Base-by-base conservation (phyloP, 2,113 vertebrate genomes). In the Athene noctua region DNA sequence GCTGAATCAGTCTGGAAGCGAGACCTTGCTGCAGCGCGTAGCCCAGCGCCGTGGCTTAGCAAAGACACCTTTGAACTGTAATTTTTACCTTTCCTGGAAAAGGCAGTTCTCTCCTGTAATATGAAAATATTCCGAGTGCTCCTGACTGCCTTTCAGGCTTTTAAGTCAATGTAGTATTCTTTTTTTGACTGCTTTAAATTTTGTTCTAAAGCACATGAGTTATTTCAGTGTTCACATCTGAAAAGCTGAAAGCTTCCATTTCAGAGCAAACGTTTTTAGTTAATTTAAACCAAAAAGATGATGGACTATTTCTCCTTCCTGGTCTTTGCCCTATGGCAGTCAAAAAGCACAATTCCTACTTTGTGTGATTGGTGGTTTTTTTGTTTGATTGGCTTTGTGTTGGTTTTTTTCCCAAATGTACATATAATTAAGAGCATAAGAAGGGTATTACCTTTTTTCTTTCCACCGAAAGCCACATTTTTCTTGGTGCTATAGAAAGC, bases 361-460 rank as follows among this genome's bases (percentile, higher is more conserved):
- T 55, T 3, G 13, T 38, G 6, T 61, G 10, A 10, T 21, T 15
- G 44, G 8, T 80, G 19, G 16, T 8, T 8, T 4, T 34, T 49
- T 54, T 72, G 15, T 12, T n/a, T 77, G 20, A 7, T 32, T 32
- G 11, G 9, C 4, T 40, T 29, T 57, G 26, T 38, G 2, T 30
- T 30, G 6, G 1, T n/a, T 13, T 8, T 29, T 79, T 57, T 62
- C 79, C 19, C 32, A 67, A 52, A 3, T 12, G 4, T 40, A 4
- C 0, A 0, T 54, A 29, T 80, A 77, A 22, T 46, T 63, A n/a
- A 47, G 44, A 51, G 15, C 1, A 0, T 42, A 14, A 75, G 58
- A 71, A n/a, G 9, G 12, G 2, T 44, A 15, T 54, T 49, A 14
- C 8, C 4, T 58, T 51, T 52, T 61, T 26, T 27, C 27, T 89